These are phyloP conservation scores for Cryptoleucopteryx plumbea DNA, from an alignment of 2,113 vertebrate genomes.

Conservation along the genomic window DNA sequence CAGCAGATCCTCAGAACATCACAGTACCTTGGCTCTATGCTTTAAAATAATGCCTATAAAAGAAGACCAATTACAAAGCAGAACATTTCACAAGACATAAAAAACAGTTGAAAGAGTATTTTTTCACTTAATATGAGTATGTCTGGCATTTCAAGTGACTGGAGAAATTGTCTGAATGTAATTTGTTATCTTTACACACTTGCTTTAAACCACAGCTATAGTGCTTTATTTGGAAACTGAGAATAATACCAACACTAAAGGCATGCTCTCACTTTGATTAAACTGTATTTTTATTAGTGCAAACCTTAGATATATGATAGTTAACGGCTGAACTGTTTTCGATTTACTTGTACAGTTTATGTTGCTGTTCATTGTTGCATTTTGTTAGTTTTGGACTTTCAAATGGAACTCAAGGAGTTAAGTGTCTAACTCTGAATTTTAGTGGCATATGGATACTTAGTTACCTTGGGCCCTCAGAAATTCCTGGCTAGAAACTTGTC, in stretches of 20 bases:
- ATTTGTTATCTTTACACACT: neutral
- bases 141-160: neutral
- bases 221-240: neutral
- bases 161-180: neutral
- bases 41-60: conserved; percentile 7
- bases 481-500: neutral
- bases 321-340: neutral
- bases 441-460: neutral
- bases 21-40: neutral
- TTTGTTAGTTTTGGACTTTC: neutral
- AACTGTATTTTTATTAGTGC: neutral
- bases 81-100: neutral
- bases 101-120: neutral
- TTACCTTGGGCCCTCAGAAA: neutral
- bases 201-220: neutral
- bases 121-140: neutral
- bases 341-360: neutral
- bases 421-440: neutral
- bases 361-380: neutral
- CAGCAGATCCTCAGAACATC: neutral
- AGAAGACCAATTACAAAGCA: neutral
- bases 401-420: neutral
- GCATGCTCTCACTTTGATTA: neutral
- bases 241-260: neutral
- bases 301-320: neutral